A percentile compares a stretch with the other conserved stretches of the same genome.
Conservation (phyloP, 2,113 vertebrate species). For the Gambusia holbrooki region DNA sequence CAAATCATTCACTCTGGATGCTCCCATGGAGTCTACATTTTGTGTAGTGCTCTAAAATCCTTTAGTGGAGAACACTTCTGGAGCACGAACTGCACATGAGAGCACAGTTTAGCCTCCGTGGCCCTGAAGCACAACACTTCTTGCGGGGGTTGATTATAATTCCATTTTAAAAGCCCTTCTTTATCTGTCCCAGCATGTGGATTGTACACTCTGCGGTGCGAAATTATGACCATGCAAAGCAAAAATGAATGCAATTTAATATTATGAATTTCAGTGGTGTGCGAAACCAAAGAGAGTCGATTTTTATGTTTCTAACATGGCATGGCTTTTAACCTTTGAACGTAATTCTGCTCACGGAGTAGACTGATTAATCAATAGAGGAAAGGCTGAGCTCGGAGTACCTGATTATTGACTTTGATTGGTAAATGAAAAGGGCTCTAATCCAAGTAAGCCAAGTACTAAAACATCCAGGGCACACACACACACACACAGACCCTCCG, state of each 20-base stretch:
- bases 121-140: conserved; percentile 33
- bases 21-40: not conserved
- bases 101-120: conserved; percentile 28
- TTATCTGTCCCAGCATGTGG: conserved; percentile 13
- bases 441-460: not conserved
- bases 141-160: conserved; percentile 31
- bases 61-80: conserved; percentile 41
- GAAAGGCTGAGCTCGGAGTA: conserved; percentile 19
- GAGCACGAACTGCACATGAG: conserved; percentile 52
- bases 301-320: conserved; percentile 43
- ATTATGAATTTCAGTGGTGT: conserved; percentile 26
- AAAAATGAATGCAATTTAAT: conserved; percentile 15
- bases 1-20: not conserved
- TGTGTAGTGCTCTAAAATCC: conserved; percentile 37
- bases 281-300: conserved; percentile 27
- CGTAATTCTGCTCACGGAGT: conserved; percentile 35
- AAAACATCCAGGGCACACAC: not conserved
- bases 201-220: not conserved
- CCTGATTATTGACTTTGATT: conserved; percentile 39
- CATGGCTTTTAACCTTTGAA: conserved; percentile 51
- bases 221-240: conserved; percentile 3
- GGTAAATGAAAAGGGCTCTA: conserved; percentile 24
- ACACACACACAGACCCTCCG: fast-evolving
- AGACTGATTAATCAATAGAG: conserved; percentile 44
- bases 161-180: conserved; percentile 21